Percentiles rank a stretch among this genome's conserved stretches.
Conservation (phyloP, 2,113 vertebrate species). For the Dipodomys stephensi region DNA sequence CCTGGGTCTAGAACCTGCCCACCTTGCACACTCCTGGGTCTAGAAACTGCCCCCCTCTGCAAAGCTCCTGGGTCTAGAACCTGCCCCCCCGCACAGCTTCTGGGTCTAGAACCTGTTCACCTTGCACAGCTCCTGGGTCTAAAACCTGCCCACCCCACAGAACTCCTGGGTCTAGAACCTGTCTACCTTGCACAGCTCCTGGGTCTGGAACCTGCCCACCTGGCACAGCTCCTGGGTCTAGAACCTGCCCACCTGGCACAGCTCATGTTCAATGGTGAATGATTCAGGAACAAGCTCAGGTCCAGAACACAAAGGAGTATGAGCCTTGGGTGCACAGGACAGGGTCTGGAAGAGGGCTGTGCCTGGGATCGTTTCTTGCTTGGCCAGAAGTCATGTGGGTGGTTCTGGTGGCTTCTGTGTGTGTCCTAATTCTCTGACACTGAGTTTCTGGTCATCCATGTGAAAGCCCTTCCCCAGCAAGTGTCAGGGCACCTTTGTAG, state of each 20-base stretch:
- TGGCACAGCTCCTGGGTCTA: background rate
- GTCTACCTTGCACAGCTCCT: too few species aligned
- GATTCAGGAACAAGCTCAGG: fast-evolving
- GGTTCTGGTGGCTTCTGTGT: fast-evolving
- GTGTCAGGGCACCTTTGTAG: background rate
- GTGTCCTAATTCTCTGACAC: fast-evolving
- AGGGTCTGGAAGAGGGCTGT: background rate
- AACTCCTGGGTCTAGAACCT: too few species aligned
- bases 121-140: too few species aligned
- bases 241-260: fast-evolving
- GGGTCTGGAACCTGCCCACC: too few species aligned
- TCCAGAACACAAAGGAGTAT: background rate
- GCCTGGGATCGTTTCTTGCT: too few species aligned
- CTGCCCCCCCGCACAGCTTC: too few species aligned
- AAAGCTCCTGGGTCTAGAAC: too few species aligned
- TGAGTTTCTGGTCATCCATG: fast-evolving
- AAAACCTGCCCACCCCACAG: too few species aligned
- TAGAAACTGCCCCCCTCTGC: too few species aligned
- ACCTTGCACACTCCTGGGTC: too few species aligned
- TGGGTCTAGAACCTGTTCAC: too few species aligned
- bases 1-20: too few species aligned
- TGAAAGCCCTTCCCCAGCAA: background rate
- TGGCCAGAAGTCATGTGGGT: background rate
- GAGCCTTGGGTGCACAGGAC: fast-evolving
- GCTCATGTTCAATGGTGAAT: fast-evolving